Percentiles rank a stretch among this genome's conserved stretches.
phyloP scores from a whole-genome alignment of 1,140 invertebrate species.

The Mylabris phalerata region DNA sequence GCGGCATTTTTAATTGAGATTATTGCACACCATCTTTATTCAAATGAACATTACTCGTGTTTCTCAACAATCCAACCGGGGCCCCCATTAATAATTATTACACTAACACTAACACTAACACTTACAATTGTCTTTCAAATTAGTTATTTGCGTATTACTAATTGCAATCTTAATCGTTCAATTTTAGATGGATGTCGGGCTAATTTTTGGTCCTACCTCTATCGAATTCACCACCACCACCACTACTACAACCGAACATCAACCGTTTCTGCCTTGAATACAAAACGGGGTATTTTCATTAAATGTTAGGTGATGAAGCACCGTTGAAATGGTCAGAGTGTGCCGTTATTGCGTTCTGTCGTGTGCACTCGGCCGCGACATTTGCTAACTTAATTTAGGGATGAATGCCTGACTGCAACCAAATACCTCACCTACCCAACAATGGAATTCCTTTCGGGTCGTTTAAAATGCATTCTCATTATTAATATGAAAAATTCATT shows the following conservation, averaged over 20 bases:
- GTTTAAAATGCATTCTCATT: background rate
- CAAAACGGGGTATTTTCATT: conserved; percentile 33
- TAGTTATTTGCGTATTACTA: conserved; percentile 40
- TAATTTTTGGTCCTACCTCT: no score
- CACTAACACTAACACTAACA: conserved; percentile 15
- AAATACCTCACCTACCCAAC: conserved; percentile 17
- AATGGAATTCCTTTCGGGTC: conserved; percentile 21
- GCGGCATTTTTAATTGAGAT: conserved; percentile 43
- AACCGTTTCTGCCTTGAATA: background rate
- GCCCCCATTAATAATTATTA: conserved; percentile 41
- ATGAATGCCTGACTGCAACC: conserved; percentile 13
- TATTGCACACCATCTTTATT: conserved; percentile 43
- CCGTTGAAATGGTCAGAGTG: conserved; percentile 27
- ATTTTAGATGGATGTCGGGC: no score
- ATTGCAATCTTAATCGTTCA: conserved; percentile 36
- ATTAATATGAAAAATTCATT: background rate
- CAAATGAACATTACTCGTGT: conserved; percentile 37
- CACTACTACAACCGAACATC: no score
- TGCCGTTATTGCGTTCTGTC: conserved; percentile 32
- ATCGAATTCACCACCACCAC: no score
- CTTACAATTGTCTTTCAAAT: conserved; percentile 36
- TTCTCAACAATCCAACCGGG: conserved; percentile 7
- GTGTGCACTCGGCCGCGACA: conserved; percentile 31
- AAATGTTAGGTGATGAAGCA: conserved; percentile 35
- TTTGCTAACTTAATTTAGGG: conserved; percentile 36